phyloP scores from a whole-genome alignment of 1,140 invertebrate species.

The Leptinotarsa lineolata region DNA sequence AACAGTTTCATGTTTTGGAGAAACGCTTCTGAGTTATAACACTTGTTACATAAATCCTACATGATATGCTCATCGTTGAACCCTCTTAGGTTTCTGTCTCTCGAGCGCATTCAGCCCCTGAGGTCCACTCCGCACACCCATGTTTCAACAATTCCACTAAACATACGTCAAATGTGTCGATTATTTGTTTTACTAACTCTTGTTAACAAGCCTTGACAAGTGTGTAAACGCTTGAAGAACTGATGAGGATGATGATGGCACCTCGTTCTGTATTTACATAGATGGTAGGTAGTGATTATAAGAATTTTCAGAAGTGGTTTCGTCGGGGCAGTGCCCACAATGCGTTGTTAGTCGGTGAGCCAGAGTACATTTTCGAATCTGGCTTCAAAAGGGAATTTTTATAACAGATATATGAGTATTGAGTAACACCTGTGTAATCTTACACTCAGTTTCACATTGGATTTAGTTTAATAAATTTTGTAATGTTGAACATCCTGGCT shows the following conservation, averaged over 20 bases:
- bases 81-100: too few relatives aligned
- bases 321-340: neutral
- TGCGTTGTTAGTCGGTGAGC: neutral
- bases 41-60: too few relatives aligned
- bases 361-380: neutral
- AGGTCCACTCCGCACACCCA: neutral
- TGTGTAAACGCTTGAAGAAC: constrained; percentile 15
- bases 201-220: constrained; percentile 18
- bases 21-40: too few relatives aligned
- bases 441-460: too few relatives aligned
- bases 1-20: too few relatives aligned
- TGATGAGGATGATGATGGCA: constrained; percentile 11
- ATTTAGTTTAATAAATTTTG: too few relatives aligned
- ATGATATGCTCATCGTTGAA: too few relatives aligned
- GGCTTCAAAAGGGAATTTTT: too few relatives aligned
- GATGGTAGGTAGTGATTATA: constrained; percentile 11
- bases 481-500: too few relatives aligned
- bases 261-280: constrained; percentile 11
- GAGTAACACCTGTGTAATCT: too few relatives aligned
- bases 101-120: neutral
- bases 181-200: constrained; percentile 14
- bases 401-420: too few relatives aligned
- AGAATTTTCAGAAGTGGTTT: neutral
- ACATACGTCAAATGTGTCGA: constrained; percentile 9
- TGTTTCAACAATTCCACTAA: constrained; percentile 1